These are phyloP conservation scores for Ranitomeya imitator DNA, from an alignment of 2,113 vertebrate species.

Conservation along the genomic window DNA sequence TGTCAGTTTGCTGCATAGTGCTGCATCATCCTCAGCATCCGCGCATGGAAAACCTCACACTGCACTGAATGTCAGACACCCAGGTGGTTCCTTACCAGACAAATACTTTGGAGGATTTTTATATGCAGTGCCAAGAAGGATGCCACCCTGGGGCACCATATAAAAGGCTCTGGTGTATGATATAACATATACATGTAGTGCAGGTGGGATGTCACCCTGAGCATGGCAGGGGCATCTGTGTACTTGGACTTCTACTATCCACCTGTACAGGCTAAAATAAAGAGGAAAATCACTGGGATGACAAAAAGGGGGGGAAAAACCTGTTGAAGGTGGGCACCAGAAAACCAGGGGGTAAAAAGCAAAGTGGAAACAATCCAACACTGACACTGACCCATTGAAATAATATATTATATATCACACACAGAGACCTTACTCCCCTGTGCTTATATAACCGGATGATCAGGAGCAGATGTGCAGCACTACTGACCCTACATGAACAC, in stretches of 20 bases:
- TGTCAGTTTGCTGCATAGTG: slow-evolving; percentile 53
- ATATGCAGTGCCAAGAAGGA: background rate
- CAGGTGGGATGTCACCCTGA: background rate
- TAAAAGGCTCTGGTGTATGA: background rate
- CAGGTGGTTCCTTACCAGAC: slow-evolving; percentile 32
- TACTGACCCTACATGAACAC: too few relatives aligned
- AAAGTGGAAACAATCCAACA: background rate
- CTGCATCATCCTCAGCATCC: slow-evolving; percentile 52
- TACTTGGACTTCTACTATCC: background rate
- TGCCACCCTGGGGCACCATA: background rate
- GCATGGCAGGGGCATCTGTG: background rate
- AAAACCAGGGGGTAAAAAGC: background rate
- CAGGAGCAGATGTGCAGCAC: too few relatives aligned
- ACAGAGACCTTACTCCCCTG: too few relatives aligned
- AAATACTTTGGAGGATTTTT: background rate
- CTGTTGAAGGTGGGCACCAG: slow-evolving; percentile 58
- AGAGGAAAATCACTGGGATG: background rate
- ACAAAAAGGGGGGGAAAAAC: slow-evolving; percentile 53
- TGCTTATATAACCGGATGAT: too few relatives aligned
- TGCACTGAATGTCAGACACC: slow-evolving; percentile 35
- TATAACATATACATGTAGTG: background rate
- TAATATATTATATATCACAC: too few relatives aligned
- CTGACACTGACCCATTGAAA: too few relatives aligned
- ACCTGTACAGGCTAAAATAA: background rate
- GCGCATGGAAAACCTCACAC: slow-evolving; percentile 37